Percentiles rank a stretch among this genome's conserved stretches.
Evolutionary conservation across 2,888 invertebrate species (phyloP).

Genomic region (Escarpia spicata): DNA sequence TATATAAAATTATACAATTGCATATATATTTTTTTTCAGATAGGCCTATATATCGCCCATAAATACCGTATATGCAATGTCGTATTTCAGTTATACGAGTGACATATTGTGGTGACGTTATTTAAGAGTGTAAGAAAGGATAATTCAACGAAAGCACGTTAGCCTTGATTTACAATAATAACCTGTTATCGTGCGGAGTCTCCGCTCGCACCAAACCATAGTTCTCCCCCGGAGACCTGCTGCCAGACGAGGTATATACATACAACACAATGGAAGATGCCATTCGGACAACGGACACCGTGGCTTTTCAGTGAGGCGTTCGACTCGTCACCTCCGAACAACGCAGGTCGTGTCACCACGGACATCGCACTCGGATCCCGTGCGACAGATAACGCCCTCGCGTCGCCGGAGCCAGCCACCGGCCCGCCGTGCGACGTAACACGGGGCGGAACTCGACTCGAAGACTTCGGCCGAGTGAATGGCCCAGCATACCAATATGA

Average conservation of each 20-base stretch:
- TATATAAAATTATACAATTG: no score
- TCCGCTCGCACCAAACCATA: neutral
- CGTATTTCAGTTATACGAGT: no score
- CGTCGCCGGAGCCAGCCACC: neutral
- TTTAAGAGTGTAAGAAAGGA: no score
- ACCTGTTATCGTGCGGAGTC: neutral
- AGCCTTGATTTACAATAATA: neutral
- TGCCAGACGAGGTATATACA: neutral
- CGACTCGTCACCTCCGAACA: neutral
- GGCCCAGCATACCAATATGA: neutral
- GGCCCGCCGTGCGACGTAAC: neutral
- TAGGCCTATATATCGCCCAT: no score
- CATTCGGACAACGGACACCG: neutral
- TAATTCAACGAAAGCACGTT: no score
- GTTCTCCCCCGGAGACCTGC: neutral
- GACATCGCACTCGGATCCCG: neutral
- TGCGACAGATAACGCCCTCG: neutral
- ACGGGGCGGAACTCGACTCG: neutral
- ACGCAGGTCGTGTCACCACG: neutral
- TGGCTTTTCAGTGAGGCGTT: conserved; percentile 3
- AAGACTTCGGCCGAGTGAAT: neutral
- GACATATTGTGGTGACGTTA: no score
- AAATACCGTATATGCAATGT: no score
- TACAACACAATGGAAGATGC: neutral
- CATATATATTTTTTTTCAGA: no score